A percentile compares a stretch with the other conserved stretches of the same genome.
Evolutionary conservation across 2,797 vertebrate species (phyloP).

Genomic region (Acanthis flammea): DNA sequence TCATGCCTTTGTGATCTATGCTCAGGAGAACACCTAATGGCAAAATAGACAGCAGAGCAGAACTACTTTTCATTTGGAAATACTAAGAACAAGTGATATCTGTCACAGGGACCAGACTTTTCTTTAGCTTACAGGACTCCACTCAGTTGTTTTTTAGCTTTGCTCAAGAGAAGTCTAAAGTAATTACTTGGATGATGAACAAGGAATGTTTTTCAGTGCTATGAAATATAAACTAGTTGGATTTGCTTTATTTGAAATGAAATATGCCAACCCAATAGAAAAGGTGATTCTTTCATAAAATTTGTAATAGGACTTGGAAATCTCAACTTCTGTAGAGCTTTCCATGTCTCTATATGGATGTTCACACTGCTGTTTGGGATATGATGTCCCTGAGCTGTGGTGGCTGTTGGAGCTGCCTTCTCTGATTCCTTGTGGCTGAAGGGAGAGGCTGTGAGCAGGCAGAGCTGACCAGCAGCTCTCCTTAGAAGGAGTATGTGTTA

Average conservation of each 20-base stretch:
- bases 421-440: background rate
- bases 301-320: background rate
- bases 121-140: background rate
- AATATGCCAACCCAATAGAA: background rate
- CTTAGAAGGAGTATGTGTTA: background rate
- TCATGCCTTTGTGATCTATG: background rate
- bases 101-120: background rate
- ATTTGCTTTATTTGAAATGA: background rate
- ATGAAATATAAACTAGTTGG: background rate
- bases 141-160: background rate
- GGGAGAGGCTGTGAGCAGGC: background rate
- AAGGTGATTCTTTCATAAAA: background rate
- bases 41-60: background rate
- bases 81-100: background rate
- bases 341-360: background rate
- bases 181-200: background rate
- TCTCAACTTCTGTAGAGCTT: background rate
- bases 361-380: accelerated
- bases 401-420: background rate
- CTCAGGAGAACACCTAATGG: background rate
- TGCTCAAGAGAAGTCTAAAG: background rate
- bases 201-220: background rate
- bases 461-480: background rate
- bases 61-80: background rate
- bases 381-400: accelerated